Evolutionary conservation across 1,140 invertebrate genomes (phyloP).

Genomic region (Drosophila pectinifera): DNA sequence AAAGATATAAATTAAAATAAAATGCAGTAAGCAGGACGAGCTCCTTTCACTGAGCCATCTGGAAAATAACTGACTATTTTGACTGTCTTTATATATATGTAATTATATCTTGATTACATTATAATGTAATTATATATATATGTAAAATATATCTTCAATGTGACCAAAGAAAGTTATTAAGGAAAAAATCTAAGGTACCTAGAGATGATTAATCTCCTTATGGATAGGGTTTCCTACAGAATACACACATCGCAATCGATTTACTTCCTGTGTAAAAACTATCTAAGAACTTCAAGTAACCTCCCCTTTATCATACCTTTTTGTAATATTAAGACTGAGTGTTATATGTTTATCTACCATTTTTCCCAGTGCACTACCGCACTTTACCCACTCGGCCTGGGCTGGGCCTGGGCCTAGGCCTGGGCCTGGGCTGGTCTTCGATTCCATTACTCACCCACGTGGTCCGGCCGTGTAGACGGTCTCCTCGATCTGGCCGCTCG

Average conservation of each 20-base stretch:
- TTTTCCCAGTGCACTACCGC: conserved; percentile 32
- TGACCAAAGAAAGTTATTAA: not conserved
- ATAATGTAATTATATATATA: no score
- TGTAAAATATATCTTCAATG: no score
- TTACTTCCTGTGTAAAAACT: not conserved
- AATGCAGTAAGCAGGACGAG: not conserved
- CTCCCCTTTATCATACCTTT: no score
- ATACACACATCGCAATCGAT: not conserved
- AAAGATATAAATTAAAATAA: not conserved
- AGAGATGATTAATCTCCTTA: not conserved
- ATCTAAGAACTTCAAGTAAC: no score
- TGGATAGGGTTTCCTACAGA: not conserved
- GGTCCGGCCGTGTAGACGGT: conserved; percentile 90
- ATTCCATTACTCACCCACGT: conserved; percentile 87
- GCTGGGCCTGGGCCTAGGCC: conserved; percentile 1
- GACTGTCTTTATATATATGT: no score
- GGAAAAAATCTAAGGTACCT: not conserved
- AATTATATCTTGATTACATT: no score
- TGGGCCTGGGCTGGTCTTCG: conserved; percentile 24
- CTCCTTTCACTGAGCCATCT: not conserved
- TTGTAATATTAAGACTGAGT: no score
- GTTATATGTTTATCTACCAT: no score
- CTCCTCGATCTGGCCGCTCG: conserved; percentile 88
- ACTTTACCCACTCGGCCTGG: conserved; percentile 22
- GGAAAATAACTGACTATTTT: not conserved